Conservation (phyloP, 2,113 vertebrate genomes). For the Salminus brasiliensis region DNA sequence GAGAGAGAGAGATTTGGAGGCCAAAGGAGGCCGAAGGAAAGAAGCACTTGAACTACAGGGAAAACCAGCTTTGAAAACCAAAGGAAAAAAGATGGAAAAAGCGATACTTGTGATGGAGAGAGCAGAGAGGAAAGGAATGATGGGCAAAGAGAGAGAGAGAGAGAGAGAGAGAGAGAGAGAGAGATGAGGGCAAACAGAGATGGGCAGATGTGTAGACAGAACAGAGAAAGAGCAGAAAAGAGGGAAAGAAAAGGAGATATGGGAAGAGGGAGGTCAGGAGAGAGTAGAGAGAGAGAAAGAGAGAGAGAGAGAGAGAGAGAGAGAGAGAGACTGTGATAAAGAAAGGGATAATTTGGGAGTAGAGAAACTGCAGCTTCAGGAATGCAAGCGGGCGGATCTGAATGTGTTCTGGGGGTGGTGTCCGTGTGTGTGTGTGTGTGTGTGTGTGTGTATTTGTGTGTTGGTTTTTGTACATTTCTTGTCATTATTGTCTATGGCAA, state of each 20-base stretch:
- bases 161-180: constrained; percentile 1
- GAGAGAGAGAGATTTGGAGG: constrained; percentile 26
- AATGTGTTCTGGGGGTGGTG: constrained; percentile 72
- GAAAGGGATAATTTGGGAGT: constrained; percentile 75
- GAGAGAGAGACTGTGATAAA: constrained; percentile 64
- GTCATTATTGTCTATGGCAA: too few species aligned
- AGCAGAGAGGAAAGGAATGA: not conserved
- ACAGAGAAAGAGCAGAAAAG: constrained; percentile 2
- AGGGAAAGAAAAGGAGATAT: constrained; percentile 14
- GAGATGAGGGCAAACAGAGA: constrained; percentile 4
- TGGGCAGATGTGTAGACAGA: not conserved
- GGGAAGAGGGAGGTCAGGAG: not conserved
- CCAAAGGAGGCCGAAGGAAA: constrained; percentile 9
- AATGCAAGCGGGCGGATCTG: constrained; percentile 79
- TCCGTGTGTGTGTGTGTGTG: constrained; percentile 67
- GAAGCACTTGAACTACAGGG: not conserved
- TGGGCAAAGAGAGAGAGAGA: constrained; percentile 1
- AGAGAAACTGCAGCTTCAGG: constrained; percentile 77
- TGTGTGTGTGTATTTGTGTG: constrained; percentile 69
- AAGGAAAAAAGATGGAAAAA: constrained; percentile 33
- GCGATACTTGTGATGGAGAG: not conserved
- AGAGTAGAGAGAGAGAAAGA: constrained; percentile 13
- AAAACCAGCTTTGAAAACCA: constrained; percentile 18
- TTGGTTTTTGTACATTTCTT: constrained; percentile 62
- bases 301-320: constrained; percentile 9